Evolutionary conservation across 2,888 invertebrate genomes (phyloP).

Genomic region (Imbricaverruca yamaguchii): DNA sequence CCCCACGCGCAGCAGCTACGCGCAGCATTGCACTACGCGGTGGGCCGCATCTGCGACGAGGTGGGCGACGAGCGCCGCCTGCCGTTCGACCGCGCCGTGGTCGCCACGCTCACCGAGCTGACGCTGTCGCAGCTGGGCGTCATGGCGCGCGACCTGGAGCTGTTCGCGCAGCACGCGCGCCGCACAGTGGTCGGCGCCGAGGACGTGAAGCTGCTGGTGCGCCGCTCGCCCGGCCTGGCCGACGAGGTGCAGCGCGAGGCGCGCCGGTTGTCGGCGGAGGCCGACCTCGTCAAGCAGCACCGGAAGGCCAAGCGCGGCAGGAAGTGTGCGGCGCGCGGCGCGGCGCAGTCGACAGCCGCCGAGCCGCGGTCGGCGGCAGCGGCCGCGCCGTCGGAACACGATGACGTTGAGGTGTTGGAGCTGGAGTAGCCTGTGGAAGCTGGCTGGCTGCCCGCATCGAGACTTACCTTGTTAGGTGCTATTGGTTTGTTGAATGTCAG

Average conservation of each 20-base stretch:
- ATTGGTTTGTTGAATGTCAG: background rate
- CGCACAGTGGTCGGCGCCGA: conserved; percentile 53
- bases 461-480: background rate
- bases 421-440: background rate
- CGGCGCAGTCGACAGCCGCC: background rate
- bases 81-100: conserved; percentile 49
- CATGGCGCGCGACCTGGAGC: conserved; percentile 55
- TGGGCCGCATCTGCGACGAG: conserved; percentile 51
- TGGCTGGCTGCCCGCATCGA: background rate
- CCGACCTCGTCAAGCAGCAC: background rate
- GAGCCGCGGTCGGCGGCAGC: background rate
- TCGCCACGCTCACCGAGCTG: conserved; percentile 54
- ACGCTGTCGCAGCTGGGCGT: conserved; percentile 51
- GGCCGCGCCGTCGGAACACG: no score
- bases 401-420: background rate
- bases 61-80: conserved; percentile 47
- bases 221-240: conserved; percentile 55
- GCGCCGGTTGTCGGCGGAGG: background rate
- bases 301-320: background rate
- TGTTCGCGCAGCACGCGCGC: conserved; percentile 60
- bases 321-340: background rate
- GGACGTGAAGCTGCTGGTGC: conserved; percentile 55
- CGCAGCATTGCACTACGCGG: conserved; percentile 50
- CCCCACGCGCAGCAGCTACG: conserved; percentile 50
- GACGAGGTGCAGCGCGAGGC: background rate